Conservation (phyloP, 2,113 vertebrate genomes). For the Bos indicus region DNA sequence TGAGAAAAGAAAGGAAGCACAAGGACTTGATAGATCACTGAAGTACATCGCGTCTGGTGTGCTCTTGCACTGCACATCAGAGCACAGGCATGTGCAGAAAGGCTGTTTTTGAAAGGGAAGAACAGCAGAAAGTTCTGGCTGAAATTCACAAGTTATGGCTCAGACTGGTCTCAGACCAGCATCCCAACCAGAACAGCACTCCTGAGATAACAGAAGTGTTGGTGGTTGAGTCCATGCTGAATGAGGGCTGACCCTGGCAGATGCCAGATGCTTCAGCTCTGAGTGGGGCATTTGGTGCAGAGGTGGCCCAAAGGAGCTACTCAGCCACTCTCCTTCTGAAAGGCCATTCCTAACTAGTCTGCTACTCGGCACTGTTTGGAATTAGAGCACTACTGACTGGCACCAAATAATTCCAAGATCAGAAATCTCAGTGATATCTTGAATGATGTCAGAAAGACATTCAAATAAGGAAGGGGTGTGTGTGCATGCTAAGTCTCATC, state of each 20-base stretch:
- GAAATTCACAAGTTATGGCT: not conserved
- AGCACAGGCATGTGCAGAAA: not conserved
- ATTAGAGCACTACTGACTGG: not conserved
- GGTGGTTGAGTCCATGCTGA: fast-evolving
- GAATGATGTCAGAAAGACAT: not conserved
- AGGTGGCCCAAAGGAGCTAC: not conserved
- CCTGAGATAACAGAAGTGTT: fast-evolving
- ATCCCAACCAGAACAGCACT: not conserved
- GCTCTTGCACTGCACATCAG: not conserved
- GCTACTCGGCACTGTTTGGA: not conserved
- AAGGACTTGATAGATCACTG: no score
- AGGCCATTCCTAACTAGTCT: no score
- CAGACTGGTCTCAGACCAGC: not conserved
- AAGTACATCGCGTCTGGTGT: not conserved
- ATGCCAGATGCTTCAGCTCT: not conserved
- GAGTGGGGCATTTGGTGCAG: not conserved
- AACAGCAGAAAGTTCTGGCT: not conserved
- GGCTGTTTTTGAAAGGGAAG: not conserved
- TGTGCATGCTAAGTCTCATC: not conserved
- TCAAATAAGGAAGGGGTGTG: not conserved
- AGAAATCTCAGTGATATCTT: not conserved
- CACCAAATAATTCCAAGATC: not conserved
- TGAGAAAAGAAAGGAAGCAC: not conserved
- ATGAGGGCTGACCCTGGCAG: not conserved
- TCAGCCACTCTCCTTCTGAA: not conserved